Evolutionary conservation across 2,888 invertebrate genomes (phyloP), one percentile per base, ranked within the genome.

Genomic region (Leucophora obtusa): DNA sequence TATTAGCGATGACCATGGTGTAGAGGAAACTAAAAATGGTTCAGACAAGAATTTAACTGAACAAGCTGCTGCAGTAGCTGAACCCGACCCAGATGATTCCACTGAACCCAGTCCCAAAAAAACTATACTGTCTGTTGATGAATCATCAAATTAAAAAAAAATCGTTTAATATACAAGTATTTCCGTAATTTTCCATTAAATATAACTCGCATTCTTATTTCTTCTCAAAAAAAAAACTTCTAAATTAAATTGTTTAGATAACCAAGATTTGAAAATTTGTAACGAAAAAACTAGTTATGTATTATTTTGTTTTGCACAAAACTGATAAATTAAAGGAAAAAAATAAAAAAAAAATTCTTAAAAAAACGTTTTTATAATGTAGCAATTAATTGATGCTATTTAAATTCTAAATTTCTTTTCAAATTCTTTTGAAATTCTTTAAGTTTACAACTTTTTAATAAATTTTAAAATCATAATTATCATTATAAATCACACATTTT

Each of bases 21-120:
- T 70, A 1, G 86, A 86, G 15, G 86, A 84, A 83, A 87, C 79
- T 85, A 92, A 85, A 75, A 85, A 85, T 58, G 80, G 79, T 17
- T 73, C 81, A 0, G 70, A 60, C 5, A 68, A 76, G 54, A 77
- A 81, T 7, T 82, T 91, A 89, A 85, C 83, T 87, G 33, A 86
- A 90, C 80, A 91, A 91, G 85, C 87, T 90, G 85, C 86, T 59
- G 84, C 85, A 10, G 84, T 79, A 33, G 86, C 63, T 28, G 83
- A 82, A 66, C 79, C 83, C 18, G 83, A 83, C 9, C 60, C 80
- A 9, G 86, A 85, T 59, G 85, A 83, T 58, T 84, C 83, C 69
- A 78, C 75, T 18, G 89, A 88, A 81, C 89, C 89, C 59, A 89
- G 89, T 79, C 86, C 87, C 65, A 89, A 90, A 75, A 90, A 89